Base-by-base conservation (phyloP, 1,140 invertebrate genomes). In the Lepidurus arcticus region DNA sequence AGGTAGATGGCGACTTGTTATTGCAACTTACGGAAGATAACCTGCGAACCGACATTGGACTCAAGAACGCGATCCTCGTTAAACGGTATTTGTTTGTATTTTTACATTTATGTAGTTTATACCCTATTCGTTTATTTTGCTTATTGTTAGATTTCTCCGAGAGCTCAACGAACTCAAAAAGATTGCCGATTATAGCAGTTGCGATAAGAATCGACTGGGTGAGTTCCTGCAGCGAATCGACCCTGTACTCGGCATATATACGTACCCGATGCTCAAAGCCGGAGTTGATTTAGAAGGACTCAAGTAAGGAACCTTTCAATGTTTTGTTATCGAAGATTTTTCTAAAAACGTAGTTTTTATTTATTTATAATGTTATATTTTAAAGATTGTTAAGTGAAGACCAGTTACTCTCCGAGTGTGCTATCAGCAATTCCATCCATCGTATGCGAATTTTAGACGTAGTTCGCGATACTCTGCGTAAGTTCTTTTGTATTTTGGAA, bases 1-100 rank as follows among this genome's bases (percentile, higher is more conserved):
- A 94, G 84, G 97, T 99, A 2, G 98, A 99, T 85, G 98, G 98
- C n/a, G 98, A 99, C 88, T 87, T 99, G 42, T 85, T 99, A 77
- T 86, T 99, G 11, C 94, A 97, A 84, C 85, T 99, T 73, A 96
- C 91, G 6, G 96, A 98, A 84, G 91, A 93, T 47, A 97, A 98
- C 87, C 88, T 99, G 24, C 89, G 89, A 79, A 91, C 95, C 80
- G 97, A 99, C 85, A 95, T 99, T 80, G 93, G 93, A 6, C 91
- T 99, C 81, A 89, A 88, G 45, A 99, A 98, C 86, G 96, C 97
- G 76, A 96, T 99, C 82, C 90, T 94, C 82, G 87, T 96, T 80
- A 92, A 94, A 87, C 89, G 96, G 89, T 80, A 42, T 21, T 1
- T 65, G 73, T 77, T 73, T 21, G 78, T 47, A 74, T 7, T 44